Percentiles rank a stretch among this genome's conserved stretches.
Evolutionary conservation across 2,797 vertebrate genomes (phyloP).

Genomic region (Spea hammondii): DNA sequence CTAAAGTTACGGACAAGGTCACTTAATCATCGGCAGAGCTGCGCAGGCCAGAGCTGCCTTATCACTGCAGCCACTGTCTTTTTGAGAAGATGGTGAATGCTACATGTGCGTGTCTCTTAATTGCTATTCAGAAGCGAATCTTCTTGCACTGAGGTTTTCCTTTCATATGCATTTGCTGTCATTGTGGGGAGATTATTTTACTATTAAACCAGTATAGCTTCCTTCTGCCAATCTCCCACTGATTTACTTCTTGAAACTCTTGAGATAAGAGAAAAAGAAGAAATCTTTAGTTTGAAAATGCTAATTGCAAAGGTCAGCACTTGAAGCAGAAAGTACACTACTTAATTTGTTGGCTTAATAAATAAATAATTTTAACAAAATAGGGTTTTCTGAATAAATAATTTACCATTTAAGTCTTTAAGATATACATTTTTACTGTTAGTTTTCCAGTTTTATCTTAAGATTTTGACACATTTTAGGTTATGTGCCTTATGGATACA

Average conservation of each 20-base stretch:
- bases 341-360: slow-evolving; percentile 9
- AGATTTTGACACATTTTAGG: too few species aligned
- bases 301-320: slow-evolving; percentile 35
- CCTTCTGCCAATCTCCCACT: slow-evolving; percentile 21
- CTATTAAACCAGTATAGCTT: slow-evolving; percentile 38
- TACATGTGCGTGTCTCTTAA: background rate
- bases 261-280: slow-evolving; percentile 36
- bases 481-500: too few species aligned
- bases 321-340: slow-evolving; percentile 9
- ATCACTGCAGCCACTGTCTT: slow-evolving; percentile 42
- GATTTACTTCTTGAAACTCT: slow-evolving; percentile 30
- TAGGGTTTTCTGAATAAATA: slow-evolving; percentile 5
- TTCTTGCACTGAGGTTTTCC: background rate
- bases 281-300: slow-evolving; percentile 15
- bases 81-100: slow-evolving; percentile 39
- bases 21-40: slow-evolving; percentile 56
- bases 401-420: background rate
- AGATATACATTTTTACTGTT: too few species aligned
- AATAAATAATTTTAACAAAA: slow-evolving; percentile 14
- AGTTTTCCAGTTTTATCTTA: too few species aligned
- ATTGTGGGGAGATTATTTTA: slow-evolving; percentile 50
- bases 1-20: slow-evolving; percentile 62
- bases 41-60: slow-evolving; percentile 44
- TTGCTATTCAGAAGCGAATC: slow-evolving; percentile 38
- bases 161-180: slow-evolving; percentile 32